phyloP scores from a whole-genome alignment of 1,140 invertebrate species.

The Drosophila tani region DNA sequence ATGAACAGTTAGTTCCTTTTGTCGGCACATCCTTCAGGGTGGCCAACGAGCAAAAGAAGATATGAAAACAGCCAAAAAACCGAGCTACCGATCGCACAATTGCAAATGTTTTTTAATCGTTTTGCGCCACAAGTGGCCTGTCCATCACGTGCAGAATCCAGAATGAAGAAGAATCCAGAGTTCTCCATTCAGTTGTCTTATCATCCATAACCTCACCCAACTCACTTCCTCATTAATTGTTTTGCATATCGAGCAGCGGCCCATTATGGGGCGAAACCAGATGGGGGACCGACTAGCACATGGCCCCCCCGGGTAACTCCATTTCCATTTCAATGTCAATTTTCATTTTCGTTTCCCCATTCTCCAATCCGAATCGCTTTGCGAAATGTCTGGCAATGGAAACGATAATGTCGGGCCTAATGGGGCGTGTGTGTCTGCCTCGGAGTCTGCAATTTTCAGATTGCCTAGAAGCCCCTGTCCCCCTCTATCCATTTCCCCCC shows the following conservation, averaged over 20 bases:
- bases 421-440: constrained; percentile 59
- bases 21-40: constrained; percentile 79
- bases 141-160: constrained; percentile 6
- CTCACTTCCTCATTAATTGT: constrained; percentile 34
- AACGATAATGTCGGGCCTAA: constrained; percentile 57
- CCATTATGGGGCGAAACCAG: constrained; percentile 30
- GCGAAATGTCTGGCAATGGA: constrained; percentile 50
- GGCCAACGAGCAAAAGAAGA: constrained; percentile 36
- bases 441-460: constrained; percentile 63
- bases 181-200: constrained; percentile 40
- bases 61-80: background rate
- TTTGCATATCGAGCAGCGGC: constrained; percentile 50
- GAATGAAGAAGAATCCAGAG: constrained; percentile 7
- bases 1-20: constrained; percentile 81
- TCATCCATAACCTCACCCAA: constrained; percentile 67
- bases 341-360: constrained; percentile 65
- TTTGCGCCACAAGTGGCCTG: constrained; percentile 74
- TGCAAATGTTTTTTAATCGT: constrained; percentile 70
- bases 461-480: constrained; percentile 7
- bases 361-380: constrained; percentile 32
- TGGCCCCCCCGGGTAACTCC: constrained; percentile 45
- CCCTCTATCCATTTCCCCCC: background rate
- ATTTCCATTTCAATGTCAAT: constrained; percentile 75
- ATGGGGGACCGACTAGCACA: constrained; percentile 41
- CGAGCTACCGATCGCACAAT: constrained; percentile 42